phyloP scores from a whole-genome alignment of 2,797 vertebrate species.

The Tolypeutes matacus region DNA sequence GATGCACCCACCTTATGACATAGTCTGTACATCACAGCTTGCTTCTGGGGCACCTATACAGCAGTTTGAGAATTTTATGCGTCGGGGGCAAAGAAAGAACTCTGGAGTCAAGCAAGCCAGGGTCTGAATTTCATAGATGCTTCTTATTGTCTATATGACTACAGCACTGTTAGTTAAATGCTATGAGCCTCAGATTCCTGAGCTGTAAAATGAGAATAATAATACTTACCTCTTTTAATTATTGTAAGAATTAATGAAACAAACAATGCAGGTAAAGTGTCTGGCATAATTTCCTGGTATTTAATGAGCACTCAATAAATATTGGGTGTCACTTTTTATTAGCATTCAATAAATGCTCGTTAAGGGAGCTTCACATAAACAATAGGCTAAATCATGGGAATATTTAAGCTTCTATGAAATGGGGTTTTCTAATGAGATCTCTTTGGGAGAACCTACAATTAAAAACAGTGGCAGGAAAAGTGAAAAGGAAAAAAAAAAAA shows the following conservation, averaged over 20 bases:
- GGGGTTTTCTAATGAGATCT: neutral
- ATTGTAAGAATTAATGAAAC: neutral
- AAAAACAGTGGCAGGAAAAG: neutral
- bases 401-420: neutral
- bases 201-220: neutral
- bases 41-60: neutral
- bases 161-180: neutral
- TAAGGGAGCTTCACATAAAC: neutral
- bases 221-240: neutral
- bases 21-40: neutral
- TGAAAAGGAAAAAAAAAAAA: no score
- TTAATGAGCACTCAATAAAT: neutral
- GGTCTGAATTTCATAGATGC: neutral
- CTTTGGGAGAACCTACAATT: neutral
- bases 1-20: neutral
- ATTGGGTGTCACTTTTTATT: neutral
- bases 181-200: neutral
- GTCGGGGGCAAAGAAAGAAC: neutral
- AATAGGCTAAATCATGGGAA: neutral
- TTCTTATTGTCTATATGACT: neutral
- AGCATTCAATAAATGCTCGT: neutral
- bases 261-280: neutral
- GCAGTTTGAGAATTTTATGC: no score
- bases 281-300: fast-evolving
- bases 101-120: neutral